Evolutionary conservation across 2,888 invertebrate species (phyloP), one percentile per base, ranked within the genome.

Genomic region (Platerodrilus igneus): DNA sequence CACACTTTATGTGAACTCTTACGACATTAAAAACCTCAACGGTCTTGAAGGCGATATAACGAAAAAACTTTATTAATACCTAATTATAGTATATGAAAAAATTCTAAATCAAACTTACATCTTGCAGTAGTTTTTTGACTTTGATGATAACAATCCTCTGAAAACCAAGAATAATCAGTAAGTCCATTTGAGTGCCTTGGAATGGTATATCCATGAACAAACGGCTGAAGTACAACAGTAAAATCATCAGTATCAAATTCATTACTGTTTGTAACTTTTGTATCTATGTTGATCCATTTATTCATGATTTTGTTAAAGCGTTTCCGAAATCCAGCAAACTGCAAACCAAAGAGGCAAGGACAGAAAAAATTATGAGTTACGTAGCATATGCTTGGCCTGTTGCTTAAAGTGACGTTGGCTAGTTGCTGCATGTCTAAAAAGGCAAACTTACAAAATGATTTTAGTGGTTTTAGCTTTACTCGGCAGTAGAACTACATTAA

Each of bases 61-160:
- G n/a, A n/a, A n/a, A n/a, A n/a, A n/a, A n/a, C n/a, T n/a, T n/a
- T n/a, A n/a, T n/a, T n/a, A n/a, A n/a, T n/a, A n/a, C n/a, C n/a
- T n/a, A n/a, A n/a, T n/a, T n/a, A n/a, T n/a, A 26, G 17, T 35
- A 25, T 15, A 29, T 15, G 14, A 36, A 19, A 27, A 18, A 17
- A 33, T n/a, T n/a, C n/a, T n/a, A n/a, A n/a, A n/a, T n/a, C n/a
- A n/a, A 31, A 53, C 62, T 66, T 63, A 78, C 78, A 67, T 62
- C 63, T 57, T 2, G 78, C 76, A 45, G 78, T 73, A 9, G 70
- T 69, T 50, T 73, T 76, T 56, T 81, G 79, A 48, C 76, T 78
- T 4, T 78, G 62, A 56, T 81, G 81, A 50, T 81, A 81, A 57
- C 81, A 81, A 56, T 81, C 81, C 20, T 63, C 59, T 0, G 79